phyloP scores from a whole-genome alignment of 2,888 invertebrate genomes.

The Microplitis manilae region DNA sequence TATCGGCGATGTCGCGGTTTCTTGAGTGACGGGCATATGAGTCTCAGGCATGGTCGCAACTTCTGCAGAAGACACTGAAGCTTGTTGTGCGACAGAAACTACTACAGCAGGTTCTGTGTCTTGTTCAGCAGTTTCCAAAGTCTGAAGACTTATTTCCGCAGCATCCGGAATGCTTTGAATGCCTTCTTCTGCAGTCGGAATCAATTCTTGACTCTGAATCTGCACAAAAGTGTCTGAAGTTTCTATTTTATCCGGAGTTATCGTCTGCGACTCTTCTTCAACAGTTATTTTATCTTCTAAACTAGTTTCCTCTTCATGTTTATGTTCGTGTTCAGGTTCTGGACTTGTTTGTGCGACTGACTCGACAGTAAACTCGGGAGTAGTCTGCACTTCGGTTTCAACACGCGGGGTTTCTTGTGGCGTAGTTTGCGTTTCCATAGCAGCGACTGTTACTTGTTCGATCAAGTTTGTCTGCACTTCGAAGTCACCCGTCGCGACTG shows the following conservation, averaged over 20 bases:
- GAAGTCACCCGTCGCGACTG: slow-evolving; percentile 69
- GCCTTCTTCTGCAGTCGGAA: slow-evolving; percentile 59
- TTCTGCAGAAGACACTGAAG: slow-evolving; percentile 41
- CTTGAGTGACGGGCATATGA: slow-evolving; percentile 5
- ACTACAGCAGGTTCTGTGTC: neutral
- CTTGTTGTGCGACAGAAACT: slow-evolving; percentile 41
- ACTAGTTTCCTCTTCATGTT: slow-evolving; percentile 52
- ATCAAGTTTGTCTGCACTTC: slow-evolving; percentile 73
- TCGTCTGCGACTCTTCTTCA: slow-evolving; percentile 63
- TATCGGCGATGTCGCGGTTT: slow-evolving; percentile 41
- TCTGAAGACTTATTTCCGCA: slow-evolving; percentile 57
- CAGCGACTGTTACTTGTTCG: slow-evolving; percentile 56
- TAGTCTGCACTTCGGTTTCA: slow-evolving; percentile 59
- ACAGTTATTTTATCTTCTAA: slow-evolving; percentile 65
- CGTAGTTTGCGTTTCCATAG: slow-evolving; percentile 63
- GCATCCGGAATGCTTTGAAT: slow-evolving; percentile 64
- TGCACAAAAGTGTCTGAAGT: slow-evolving; percentile 60
- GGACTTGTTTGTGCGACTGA: slow-evolving; percentile 59
- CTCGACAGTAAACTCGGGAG: slow-evolving; percentile 49
- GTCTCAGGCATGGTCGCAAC: slow-evolving; percentile 41
- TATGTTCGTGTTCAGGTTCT: slow-evolving; percentile 38
- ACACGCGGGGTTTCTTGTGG: slow-evolving; percentile 54
- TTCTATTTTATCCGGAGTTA: slow-evolving; percentile 56
- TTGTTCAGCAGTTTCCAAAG: slow-evolving; percentile 38
- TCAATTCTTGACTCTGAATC: slow-evolving; percentile 56